Conservation (phyloP, 2,797 vertebrate genomes). For the Nasua narica region DNA sequence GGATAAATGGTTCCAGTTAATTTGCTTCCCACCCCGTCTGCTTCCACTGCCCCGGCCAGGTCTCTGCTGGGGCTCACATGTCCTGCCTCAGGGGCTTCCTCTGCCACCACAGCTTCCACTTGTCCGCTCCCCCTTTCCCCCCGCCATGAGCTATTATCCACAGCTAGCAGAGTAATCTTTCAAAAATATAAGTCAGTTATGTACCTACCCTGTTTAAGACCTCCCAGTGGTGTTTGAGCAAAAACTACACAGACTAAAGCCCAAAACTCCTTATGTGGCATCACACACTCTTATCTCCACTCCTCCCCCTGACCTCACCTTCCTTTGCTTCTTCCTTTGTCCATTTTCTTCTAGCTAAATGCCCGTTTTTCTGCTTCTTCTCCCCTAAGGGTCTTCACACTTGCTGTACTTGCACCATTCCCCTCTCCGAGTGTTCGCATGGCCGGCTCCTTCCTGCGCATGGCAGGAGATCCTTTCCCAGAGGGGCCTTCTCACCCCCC, state of each 20-base stretch:
- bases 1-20: background rate
- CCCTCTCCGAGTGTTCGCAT: background rate
- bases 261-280: background rate
- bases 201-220: background rate
- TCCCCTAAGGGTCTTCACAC: background rate
- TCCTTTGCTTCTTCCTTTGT: background rate
- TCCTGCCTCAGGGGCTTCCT: background rate
- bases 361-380: background rate
- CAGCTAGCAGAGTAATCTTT: background rate
- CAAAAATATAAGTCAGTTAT: background rate
- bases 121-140: background rate
- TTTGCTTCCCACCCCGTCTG: background rate
- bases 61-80: accelerated
- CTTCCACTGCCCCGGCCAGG: background rate
- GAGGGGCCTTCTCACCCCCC: background rate
- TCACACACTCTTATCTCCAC: background rate
- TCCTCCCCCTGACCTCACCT: background rate
- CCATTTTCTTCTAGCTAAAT: background rate
- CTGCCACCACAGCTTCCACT: background rate
- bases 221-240: background rate
- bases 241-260: background rate
- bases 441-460: background rate
- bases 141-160: background rate
- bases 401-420: background rate
- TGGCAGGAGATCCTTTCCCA: too few relatives aligned